phyloP scores from a whole-genome alignment of 1,140 invertebrate genomes.

The Bombus polaris region DNA sequence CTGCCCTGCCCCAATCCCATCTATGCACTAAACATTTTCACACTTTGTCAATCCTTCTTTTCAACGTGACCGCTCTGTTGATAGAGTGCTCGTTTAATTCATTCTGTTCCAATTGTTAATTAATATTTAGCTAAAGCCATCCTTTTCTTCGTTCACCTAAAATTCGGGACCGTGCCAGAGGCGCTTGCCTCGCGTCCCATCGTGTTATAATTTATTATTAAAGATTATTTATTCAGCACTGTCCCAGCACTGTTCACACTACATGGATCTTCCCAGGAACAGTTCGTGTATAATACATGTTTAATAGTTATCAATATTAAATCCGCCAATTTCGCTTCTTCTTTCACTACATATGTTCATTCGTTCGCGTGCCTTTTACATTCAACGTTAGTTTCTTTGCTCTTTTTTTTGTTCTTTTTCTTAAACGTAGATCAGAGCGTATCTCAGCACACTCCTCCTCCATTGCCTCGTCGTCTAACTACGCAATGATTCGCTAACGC shows the following conservation, averaged over 20 bases:
- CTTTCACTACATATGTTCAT: slow-evolving; percentile 32
- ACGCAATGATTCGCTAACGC: slow-evolving; percentile 56
- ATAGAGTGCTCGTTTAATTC: slow-evolving; percentile 54
- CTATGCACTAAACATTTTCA: slow-evolving; percentile 42
- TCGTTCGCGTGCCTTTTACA: slow-evolving; percentile 3
- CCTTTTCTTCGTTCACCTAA: slow-evolving; percentile 59
- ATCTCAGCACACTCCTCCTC: slow-evolving; percentile 30
- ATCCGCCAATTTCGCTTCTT: slow-evolving; percentile 53
- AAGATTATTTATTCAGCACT: slow-evolving; percentile 63
- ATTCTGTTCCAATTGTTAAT: slow-evolving; percentile 60
- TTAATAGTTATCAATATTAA: slow-evolving; percentile 49
- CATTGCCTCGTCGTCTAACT: slow-evolving; percentile 66
- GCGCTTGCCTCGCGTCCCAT: slow-evolving; percentile 26
- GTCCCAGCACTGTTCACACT: slow-evolving; percentile 64
- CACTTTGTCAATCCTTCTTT: slow-evolving; percentile 31
- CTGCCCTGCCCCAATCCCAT: neutral
- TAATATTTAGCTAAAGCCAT: slow-evolving; percentile 66
- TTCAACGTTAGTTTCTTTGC: neutral
- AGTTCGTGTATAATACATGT: slow-evolving; percentile 65
- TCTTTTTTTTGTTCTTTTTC: slow-evolving; percentile 6
- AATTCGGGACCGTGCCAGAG: slow-evolving; percentile 57
- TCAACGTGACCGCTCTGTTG: slow-evolving; percentile 28
- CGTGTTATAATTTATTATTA: slow-evolving; percentile 72
- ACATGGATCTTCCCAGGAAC: slow-evolving; percentile 61
- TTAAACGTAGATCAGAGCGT: slow-evolving; percentile 37